A percentile compares a stretch with the other conserved stretches of the same genome.
Conservation (phyloP, 2,797 vertebrate genomes). For the Orestias chungarensis region DNA sequence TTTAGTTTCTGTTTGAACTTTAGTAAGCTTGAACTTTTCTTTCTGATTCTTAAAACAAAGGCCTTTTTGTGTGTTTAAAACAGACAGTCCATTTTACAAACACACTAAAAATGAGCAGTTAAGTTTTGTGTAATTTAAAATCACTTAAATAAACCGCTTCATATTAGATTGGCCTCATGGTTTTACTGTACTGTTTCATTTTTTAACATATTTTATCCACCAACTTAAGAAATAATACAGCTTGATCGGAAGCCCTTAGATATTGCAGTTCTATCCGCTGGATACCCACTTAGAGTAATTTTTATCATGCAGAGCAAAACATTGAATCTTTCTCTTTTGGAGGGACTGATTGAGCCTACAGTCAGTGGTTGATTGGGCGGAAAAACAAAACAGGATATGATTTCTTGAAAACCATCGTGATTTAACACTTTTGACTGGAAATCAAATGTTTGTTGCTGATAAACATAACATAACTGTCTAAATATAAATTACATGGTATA, state of each 20-base stretch:
- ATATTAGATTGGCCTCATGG: background rate
- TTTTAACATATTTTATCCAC: background rate
- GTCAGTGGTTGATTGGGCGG: background rate
- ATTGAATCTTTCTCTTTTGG: background rate
- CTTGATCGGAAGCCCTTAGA: background rate
- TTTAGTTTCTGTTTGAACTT: background rate
- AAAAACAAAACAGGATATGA: background rate
- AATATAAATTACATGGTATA: background rate
- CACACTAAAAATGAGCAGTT: background rate
- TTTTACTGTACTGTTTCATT: background rate
- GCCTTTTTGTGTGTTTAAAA: no score
- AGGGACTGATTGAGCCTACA: background rate
- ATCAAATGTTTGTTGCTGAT: background rate
- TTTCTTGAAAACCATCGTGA: background rate
- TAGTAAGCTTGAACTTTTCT: background rate
- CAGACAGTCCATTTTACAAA: background rate
- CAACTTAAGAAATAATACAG: background rate
- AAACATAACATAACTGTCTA: no score
- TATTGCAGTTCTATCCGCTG: background rate
- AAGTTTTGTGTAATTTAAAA: background rate
- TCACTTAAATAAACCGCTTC: background rate
- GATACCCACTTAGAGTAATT: background rate
- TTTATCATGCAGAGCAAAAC: background rate
- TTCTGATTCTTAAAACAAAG: background rate
- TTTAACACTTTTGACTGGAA: background rate